Evolutionary conservation across 2,888 invertebrate genomes (phyloP).

Genomic region (Cephonodes hylas): DNA sequence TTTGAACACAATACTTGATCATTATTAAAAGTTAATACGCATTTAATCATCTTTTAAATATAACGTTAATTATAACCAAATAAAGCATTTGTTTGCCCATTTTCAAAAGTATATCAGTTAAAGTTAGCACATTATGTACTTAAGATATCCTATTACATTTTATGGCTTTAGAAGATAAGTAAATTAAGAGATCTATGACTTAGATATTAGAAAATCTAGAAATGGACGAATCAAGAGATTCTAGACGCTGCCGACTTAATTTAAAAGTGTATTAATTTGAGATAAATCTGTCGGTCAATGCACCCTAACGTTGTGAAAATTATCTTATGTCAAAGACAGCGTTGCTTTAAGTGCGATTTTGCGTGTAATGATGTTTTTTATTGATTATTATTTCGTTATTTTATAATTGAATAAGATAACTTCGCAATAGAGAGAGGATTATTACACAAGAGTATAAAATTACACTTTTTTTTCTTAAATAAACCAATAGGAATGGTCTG

Average conservation of each 20-base stretch:
- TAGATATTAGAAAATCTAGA: not conserved
- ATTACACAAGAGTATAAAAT: too few relatives aligned
- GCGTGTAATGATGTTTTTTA: not conserved
- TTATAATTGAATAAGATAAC: not conserved
- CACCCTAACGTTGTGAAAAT: not conserved
- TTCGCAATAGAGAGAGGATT: not conserved
- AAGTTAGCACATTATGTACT: not conserved
- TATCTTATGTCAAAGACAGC: not conserved
- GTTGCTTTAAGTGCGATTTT: not conserved
- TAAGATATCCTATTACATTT: conserved; percentile 3
- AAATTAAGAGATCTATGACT: not conserved
- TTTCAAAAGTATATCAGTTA: not conserved
- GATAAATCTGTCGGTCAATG: not conserved
- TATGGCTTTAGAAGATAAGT: not conserved
- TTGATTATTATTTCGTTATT: too few relatives aligned
- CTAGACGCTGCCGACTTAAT: not conserved
- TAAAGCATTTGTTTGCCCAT: too few relatives aligned
- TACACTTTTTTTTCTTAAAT: too few relatives aligned
- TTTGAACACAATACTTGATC: too few relatives aligned
- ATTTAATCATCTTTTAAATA: too few relatives aligned
- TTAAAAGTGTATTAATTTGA: not conserved
- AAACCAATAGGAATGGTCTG: too few relatives aligned
- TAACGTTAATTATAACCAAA: too few relatives aligned
- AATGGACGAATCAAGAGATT: not conserved
- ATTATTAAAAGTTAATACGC: too few relatives aligned